Evolutionary conservation across 2,113 vertebrate species (phyloP).

Genomic region (Sapajus apella): DNA sequence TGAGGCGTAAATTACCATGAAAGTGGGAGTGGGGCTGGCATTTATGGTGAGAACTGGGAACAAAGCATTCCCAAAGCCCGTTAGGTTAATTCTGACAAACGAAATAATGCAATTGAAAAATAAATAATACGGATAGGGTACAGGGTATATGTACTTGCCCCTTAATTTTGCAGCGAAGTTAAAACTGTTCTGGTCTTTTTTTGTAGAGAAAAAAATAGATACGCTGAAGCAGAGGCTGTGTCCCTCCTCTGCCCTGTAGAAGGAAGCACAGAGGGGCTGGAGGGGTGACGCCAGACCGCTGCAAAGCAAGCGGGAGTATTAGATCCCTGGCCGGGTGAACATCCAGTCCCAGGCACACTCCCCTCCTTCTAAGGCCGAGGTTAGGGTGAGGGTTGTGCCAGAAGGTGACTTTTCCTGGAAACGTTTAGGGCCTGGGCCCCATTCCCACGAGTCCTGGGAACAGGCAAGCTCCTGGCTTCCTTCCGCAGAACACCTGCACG

Average conservation of each 20-base stretch:
- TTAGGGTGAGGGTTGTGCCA: not conserved
- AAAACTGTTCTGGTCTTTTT: not conserved
- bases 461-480: not conserved
- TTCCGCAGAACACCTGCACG: not conserved
- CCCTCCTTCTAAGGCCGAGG: not conserved
- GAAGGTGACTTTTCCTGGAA: not conserved
- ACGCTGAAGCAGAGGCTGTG: not conserved
- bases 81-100: not conserved
- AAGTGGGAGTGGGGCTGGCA: no score
- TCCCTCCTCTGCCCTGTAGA: no score
- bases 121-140: not conserved
- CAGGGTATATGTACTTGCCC: not conserved
- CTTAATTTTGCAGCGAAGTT: no score
- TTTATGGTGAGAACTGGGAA: not conserved
- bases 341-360: not conserved
- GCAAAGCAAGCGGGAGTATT: not conserved
- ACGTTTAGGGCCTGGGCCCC: not conserved
- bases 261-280: no score
- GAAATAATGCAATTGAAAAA: not conserved
- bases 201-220: no score
- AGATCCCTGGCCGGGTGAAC: not conserved
- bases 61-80: not conserved
- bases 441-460: not conserved
- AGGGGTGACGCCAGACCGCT: not conserved
- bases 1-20: not conserved